A percentile compares a stretch with the other conserved stretches of the same genome.
Conservation (phyloP, 2,113 vertebrate species). For the Progne subis region DNA sequence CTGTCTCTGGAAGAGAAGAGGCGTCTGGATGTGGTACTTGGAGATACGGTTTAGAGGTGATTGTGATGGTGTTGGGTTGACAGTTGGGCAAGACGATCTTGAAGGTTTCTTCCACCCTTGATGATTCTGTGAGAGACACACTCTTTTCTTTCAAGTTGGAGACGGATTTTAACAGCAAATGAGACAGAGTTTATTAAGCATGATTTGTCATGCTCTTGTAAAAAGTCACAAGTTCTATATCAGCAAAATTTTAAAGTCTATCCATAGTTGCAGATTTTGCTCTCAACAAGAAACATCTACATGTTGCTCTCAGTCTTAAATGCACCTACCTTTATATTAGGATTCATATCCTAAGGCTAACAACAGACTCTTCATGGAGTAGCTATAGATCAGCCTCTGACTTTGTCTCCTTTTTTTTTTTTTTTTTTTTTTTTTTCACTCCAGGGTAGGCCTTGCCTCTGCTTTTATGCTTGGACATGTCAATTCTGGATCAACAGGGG, state of each 20-base stretch:
- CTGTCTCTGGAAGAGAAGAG: neutral
- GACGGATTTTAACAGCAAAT: neutral
- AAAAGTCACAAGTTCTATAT: neutral
- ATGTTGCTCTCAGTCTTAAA: neutral
- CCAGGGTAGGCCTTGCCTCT: neutral
- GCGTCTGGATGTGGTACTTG: neutral
- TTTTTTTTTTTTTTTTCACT: neutral
- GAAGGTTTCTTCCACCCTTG: neutral
- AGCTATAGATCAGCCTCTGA: neutral
- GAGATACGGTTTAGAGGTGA: neutral
- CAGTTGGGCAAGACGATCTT: neutral
- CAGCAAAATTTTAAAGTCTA: neutral
- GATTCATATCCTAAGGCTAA: neutral
- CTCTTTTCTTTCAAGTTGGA: neutral
- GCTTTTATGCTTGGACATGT: neutral
- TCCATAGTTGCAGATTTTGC: neutral
- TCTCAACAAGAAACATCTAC: neutral
- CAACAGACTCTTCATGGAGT: neutral
- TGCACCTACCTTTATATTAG: neutral
- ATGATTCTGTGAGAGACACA: neutral
- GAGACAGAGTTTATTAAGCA: neutral
- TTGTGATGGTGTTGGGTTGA: neutral
- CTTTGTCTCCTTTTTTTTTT: neutral
- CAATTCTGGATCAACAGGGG: neutral
- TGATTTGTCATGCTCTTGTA: neutral